Conservation (phyloP, 2,113 vertebrate genomes). For the Pelodiscus sinensis region DNA sequence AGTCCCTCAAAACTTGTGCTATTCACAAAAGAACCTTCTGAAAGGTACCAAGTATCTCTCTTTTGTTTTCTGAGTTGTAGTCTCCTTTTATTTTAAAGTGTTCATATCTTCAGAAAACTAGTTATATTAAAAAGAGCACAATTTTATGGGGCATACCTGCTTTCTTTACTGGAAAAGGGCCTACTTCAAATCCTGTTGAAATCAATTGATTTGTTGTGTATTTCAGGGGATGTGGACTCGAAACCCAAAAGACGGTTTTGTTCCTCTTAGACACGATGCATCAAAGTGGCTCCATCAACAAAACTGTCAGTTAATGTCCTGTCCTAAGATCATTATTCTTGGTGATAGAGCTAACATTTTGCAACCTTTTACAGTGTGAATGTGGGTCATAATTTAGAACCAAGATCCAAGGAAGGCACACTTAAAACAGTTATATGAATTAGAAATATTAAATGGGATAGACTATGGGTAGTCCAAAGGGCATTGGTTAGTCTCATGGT, state of each 20-base stretch:
- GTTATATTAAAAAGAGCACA: background rate
- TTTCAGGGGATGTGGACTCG: constrained; percentile 1
- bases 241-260: background rate
- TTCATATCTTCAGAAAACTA: background rate
- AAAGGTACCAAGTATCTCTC: background rate
- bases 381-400: background rate
- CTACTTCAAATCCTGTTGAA: background rate
- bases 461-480: rapidly evolving
- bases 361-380: rapidly evolving
- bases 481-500: background rate
- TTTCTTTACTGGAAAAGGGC: background rate
- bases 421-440: background rate
- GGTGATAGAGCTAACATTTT: background rate
- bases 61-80: constrained; percentile 2
- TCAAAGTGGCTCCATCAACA: background rate
- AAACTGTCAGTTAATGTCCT: background rate
- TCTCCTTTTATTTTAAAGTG: constrained; percentile 15
- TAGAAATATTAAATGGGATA: background rate
- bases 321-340: background rate
- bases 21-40: constrained; percentile 35
- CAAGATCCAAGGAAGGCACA: background rate
- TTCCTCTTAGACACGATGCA: constrained; percentile 1
- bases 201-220: background rate
- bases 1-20: constrained; percentile 9
- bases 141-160: background rate